Conservation (phyloP, 92 coral and sea anemone genomes). For the Metridium senile region DNA sequence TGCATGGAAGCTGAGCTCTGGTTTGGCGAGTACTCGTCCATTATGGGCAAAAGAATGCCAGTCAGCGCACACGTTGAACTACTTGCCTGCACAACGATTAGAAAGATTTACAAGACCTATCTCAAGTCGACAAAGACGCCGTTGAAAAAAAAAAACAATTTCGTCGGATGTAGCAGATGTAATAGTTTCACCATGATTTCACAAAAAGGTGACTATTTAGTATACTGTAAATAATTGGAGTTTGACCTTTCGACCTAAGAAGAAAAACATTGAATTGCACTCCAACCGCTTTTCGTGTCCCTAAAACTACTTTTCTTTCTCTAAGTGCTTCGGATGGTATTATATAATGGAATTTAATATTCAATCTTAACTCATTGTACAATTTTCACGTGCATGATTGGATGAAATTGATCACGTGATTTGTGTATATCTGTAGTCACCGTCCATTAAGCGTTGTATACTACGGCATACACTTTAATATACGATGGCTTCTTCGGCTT, state of each 20-base stretch:
- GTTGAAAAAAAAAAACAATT: not conserved
- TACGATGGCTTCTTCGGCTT: not conserved
- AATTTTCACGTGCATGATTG: not conserved
- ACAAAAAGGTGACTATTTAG: too few relatives aligned
- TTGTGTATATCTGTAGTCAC: too few relatives aligned
- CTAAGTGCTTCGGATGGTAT: too few relatives aligned
- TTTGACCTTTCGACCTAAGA: too few relatives aligned
- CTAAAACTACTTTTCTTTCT: too few relatives aligned
- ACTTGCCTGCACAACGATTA: not conserved
- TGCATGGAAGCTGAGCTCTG: conserved; percentile 5
- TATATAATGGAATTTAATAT: too few relatives aligned
- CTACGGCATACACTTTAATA: not conserved
- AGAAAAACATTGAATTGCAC: too few relatives aligned
- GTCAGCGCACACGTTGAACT: not conserved
- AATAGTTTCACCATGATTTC: too few relatives aligned
- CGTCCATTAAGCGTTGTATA: too few relatives aligned
- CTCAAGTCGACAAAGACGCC: not conserved
- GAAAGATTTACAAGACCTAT: not conserved
- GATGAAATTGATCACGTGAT: too few relatives aligned
- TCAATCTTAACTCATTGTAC: not conserved
- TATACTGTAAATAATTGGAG: too few relatives aligned
- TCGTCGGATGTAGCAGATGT: not conserved
- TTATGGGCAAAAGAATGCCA: conserved; percentile 4
- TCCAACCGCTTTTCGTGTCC: too few relatives aligned
- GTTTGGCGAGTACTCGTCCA: not conserved